phyloP scores from a whole-genome alignment of 2,113 vertebrate genomes.

The Scytalopus superciliaris region DNA sequence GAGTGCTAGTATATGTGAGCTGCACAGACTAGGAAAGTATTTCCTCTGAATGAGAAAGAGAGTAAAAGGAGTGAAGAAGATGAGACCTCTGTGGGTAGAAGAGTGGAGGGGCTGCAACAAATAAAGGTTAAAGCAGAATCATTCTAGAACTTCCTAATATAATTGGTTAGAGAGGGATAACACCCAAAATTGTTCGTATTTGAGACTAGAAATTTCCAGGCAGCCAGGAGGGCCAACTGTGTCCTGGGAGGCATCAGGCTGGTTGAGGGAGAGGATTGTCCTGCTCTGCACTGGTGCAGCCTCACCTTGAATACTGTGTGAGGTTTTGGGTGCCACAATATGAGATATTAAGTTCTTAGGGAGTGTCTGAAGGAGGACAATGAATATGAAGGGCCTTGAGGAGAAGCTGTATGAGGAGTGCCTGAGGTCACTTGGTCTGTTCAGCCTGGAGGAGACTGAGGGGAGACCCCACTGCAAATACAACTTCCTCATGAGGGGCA shows the following conservation, averaged over 20 bases:
- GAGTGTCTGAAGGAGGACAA: neutral
- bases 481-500: neutral
- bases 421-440: neutral
- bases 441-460: neutral
- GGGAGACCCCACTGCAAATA: neutral
- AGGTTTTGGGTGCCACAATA: neutral
- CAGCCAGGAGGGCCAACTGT: neutral
- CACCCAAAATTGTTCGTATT: neutral
- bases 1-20: neutral
- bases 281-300: neutral
- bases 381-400: neutral
- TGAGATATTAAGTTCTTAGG: neutral
- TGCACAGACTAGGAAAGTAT: neutral
- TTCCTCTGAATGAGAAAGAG: neutral
- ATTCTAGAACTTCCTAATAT: neutral
- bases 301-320: neutral
- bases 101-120: neutral
- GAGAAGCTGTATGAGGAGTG: neutral
- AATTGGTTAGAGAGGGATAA: neutral
- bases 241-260: neutral
- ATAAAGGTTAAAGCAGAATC: neutral
- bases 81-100: neutral
- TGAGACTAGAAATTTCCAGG: neutral
- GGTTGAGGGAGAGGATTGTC: neutral
- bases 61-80: neutral